These are phyloP conservation scores for Brachyhypopomus occidentalis DNA, from an alignment of 2,113 vertebrate genomes.

Conservation along the genomic window DNA sequence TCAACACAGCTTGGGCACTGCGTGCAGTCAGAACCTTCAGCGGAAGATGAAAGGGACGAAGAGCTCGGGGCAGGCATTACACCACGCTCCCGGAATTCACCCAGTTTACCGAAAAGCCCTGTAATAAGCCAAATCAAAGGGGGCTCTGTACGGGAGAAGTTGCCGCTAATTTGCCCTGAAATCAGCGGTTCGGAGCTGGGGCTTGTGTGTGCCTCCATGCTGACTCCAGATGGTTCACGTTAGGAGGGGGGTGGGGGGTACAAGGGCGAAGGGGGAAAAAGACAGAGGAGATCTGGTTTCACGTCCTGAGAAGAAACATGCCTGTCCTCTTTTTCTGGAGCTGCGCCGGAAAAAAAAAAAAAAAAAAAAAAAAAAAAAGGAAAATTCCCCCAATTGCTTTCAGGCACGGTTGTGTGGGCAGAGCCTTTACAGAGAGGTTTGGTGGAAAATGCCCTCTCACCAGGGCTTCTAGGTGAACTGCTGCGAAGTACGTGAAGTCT, in stretches of 20 bases:
- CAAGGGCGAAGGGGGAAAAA: constrained; percentile 44
- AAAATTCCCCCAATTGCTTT: constrained; percentile 22
- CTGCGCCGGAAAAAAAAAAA: constrained; percentile 34
- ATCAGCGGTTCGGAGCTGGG: constrained; percentile 71
- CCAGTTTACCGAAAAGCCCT: constrained; percentile 65
- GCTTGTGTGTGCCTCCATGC: constrained; percentile 60
- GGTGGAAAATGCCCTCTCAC: too few species aligned
- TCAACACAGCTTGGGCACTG: constrained; percentile 47
- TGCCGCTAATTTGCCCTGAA: constrained; percentile 80
- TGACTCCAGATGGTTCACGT: constrained; percentile 77
- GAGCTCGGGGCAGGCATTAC: constrained; percentile 58
- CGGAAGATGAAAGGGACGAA: constrained; percentile 64
- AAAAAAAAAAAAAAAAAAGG: neutral
- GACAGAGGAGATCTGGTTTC: constrained; percentile 65
- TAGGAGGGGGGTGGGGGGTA: constrained; percentile 49
- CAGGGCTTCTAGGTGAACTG: too few species aligned
- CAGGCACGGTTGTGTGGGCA: constrained; percentile 11
- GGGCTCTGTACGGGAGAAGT: constrained; percentile 64
- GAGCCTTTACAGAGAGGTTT: neutral
- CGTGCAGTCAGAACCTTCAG: constrained; percentile 43
- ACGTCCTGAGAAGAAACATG: constrained; percentile 68
- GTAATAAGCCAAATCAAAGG: constrained; percentile 74
- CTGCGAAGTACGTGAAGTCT: too few species aligned
- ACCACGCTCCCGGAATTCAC: constrained; percentile 68
- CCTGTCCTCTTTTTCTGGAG: constrained; percentile 41